A percentile compares a stretch with the other conserved stretches of the same genome.
phyloP scores from a whole-genome alignment of 2,797 vertebrate species.

The Xiphorhynchus erythropygius region DNA sequence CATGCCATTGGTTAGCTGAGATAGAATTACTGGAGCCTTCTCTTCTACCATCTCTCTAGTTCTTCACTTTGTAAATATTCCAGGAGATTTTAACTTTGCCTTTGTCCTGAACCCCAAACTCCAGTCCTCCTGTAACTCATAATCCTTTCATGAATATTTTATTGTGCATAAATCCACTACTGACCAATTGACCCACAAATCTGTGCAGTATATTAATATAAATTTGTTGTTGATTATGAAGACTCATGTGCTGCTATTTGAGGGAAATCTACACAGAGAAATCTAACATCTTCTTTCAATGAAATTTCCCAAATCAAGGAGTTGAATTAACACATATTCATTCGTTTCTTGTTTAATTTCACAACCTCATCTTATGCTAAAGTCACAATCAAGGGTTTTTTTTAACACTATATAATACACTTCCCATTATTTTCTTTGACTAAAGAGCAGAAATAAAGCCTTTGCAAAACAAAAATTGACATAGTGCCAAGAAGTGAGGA shows the following conservation, averaged over 20 bases:
- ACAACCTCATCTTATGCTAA: background rate
- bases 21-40: background rate
- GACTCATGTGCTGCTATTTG: background rate
- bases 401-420: background rate
- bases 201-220: background rate
- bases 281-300: background rate
- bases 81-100: background rate
- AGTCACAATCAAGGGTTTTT: background rate
- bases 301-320: background rate
- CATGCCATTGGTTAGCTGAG: background rate
- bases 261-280: background rate
- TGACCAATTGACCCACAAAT: background rate
- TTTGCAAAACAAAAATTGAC: background rate
- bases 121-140: background rate
- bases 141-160: background rate
- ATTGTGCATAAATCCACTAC: background rate
- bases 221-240: background rate
- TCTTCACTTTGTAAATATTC: background rate
- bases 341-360: background rate
- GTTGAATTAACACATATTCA: background rate
- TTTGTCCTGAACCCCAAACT: background rate
- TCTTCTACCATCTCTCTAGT: background rate
- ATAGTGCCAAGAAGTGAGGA: background rate
- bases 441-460: background rate
- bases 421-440: background rate